Base-by-base conservation (phyloP, 2,888 invertebrate species). In the Cheilosia pagana region DNA sequence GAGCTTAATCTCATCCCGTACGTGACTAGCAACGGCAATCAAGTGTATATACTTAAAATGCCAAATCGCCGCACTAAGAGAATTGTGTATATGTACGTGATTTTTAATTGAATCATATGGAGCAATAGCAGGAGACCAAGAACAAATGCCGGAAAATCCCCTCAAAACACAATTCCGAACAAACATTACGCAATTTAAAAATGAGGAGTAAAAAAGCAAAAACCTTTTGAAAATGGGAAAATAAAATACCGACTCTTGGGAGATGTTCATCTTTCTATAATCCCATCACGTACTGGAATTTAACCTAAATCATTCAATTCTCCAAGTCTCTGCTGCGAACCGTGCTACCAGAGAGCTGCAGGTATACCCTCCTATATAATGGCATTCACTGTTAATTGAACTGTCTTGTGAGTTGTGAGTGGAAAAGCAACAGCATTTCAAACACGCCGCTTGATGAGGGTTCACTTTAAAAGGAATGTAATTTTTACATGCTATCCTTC, bases 201-300 rank as follows among this genome's bases (percentile, higher is more conserved):
- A 41, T 25, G n/a, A 52, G 43, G 16, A 75, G 21, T 21, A 50
- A n/a, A 3, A 48, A 3, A 45, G 28, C 50, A 59, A 65, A 72
- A 74, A 12, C 10, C 23, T 12, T 25, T 35, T 10, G 14, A 25
- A 76, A 59, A 35, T 62, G 39, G 25, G n/a, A 59, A 53, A 31
- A 57, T 48, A 62, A 72, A 57, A 50, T 45, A 63, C 50, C 41
- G 74, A 52, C 83, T 63, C 74, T 28, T 74, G 72, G 68, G 78
- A 74, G 74, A 74, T 65, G 74, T 78, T 83, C 74, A 78, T 78
- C 72, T 74, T 78, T 74, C 68, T 53, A 74, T 41, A 83, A 83
- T 83, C 83, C 72, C 63, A 78, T 78, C 83, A 83, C 83, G 83
- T 83, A 74, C 74, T 52, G 63, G 68, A 83, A 78, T 78, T 83